Percentiles rank a stretch among this genome's conserved stretches.
phyloP scores from a whole-genome alignment of 2,113 vertebrate genomes.

The Coptodon rendalli region DNA sequence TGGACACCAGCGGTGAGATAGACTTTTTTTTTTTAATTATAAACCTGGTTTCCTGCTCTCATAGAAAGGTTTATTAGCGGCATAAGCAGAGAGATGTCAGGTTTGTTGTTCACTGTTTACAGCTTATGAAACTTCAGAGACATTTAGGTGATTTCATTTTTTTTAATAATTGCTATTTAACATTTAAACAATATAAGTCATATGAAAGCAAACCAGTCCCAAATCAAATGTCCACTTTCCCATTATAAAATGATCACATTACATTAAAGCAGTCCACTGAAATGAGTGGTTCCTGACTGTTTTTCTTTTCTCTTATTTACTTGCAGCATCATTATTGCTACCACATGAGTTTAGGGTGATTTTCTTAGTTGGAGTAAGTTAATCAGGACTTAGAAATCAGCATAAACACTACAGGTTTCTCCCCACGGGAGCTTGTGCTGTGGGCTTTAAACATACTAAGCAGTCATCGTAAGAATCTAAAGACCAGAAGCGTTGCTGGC shows the following conservation, averaged over 20 bases:
- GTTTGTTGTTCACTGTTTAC: not conserved
- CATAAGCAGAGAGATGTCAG: not conserved
- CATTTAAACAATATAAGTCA: too few species aligned
- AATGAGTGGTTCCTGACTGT: not conserved
- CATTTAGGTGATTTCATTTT: not conserved
- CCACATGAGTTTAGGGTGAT: not conserved
- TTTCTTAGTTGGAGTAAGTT: not conserved
- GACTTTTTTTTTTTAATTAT: not conserved
- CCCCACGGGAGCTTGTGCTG: not conserved
- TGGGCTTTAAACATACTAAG: not conserved
- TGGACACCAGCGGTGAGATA: conserved; percentile 69
- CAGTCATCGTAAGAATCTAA: not conserved
- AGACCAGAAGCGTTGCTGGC: not conserved
- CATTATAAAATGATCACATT: not conserved
- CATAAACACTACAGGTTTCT: not conserved
- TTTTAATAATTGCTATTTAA: too few species aligned
- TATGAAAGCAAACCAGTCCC: not conserved
- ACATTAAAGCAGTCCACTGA: not conserved
- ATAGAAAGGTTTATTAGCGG: not conserved
- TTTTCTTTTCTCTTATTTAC: not conserved
- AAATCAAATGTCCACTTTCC: not conserved
- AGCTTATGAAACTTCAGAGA: not conserved
- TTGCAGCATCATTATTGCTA: not conserved
- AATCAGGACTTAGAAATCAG: not conserved
- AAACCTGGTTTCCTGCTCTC: not conserved